phyloP scores from a whole-genome alignment of 2,888 invertebrate genomes.

The Apodemia hepburni region DNA sequence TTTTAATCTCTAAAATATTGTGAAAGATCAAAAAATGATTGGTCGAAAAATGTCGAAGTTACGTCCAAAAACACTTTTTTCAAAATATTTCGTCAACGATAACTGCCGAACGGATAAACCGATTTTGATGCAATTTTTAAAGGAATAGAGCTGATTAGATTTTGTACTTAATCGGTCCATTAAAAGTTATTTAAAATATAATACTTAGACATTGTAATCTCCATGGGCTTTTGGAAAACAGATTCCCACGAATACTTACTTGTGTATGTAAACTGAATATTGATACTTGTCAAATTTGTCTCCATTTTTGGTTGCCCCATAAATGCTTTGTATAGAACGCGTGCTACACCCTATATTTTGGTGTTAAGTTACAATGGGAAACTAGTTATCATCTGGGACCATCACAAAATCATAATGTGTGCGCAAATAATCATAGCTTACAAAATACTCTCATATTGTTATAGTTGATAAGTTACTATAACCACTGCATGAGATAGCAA shows the following conservation, averaged over 20 bases:
- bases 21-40: too few species aligned
- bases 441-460: neutral
- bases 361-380: constrained; percentile 71
- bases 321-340: constrained; percentile 38
- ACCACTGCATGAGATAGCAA: too few species aligned
- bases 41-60: too few species aligned
- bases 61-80: too few species aligned
- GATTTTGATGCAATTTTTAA: too few species aligned
- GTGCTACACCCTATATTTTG: constrained; percentile 34
- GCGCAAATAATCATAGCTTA: neutral
- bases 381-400: constrained; percentile 42
- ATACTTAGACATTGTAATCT: neutral
- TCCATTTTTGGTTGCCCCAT: constrained; percentile 38
- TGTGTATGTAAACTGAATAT: constrained; percentile 7
- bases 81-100: too few species aligned
- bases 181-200: too few species aligned
- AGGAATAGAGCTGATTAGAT: too few species aligned
- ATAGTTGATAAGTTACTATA: too few species aligned
- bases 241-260: constrained; percentile 21
- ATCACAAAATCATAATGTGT: constrained; percentile 28
- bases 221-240: neutral
- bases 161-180: too few species aligned
- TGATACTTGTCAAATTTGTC: constrained; percentile 37
- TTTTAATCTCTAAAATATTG: too few species aligned
- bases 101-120: too few species aligned